Base-by-base conservation (phyloP, 2,113 vertebrate genomes). In the Procavia capensis region DNA sequence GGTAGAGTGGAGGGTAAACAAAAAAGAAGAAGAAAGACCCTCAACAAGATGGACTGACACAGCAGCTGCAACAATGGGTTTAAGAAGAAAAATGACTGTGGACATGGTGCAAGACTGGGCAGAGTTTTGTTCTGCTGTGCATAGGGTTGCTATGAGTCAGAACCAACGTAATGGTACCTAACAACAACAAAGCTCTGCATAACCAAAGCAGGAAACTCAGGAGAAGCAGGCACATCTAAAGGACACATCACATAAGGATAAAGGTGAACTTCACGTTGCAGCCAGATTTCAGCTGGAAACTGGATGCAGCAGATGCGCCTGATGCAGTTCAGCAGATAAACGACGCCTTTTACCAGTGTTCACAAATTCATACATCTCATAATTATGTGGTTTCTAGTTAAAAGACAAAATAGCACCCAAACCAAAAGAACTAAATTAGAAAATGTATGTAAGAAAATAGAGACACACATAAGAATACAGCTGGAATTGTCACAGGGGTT, bases 291-390 rank as follows among this genome's bases (percentile, higher is more conserved):
- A 86, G 79, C 50, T 85, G 25, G 76, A 91, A 19, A 84, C 75
- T 85, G 90, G 90, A 95, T 11, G 79, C 89, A 27, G 19, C 78
- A 95, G 29, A 59, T 54, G 2, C 3, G 22, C 59, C 50, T n/a
- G 25, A 57, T 59, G 47, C 50, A 54, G 50, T 16, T 54, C 59
- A 41, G 27, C 92, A 95, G 64, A 79, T 36, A 91, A 78, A 70
- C 96, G 95, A 96, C 70, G 87, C 24, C 84, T 95, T 97, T 95
- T 95, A 95, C 63, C 94, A 34, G 81, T 88, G 90, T 54, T 86
- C 29, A 81, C 47, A 90, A 80, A 96, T 95, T 89, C 3, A 72
- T 61, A 87, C 91, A 89, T 78, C 96, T 78, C 45, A 50, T 59
- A 88, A 96, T 85, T 1, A 36, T 5, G 72, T 70, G 70, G 91